Evolutionary conservation across 2,888 invertebrate genomes (phyloP).

Genomic region (Drosophila mercatorum): DNA sequence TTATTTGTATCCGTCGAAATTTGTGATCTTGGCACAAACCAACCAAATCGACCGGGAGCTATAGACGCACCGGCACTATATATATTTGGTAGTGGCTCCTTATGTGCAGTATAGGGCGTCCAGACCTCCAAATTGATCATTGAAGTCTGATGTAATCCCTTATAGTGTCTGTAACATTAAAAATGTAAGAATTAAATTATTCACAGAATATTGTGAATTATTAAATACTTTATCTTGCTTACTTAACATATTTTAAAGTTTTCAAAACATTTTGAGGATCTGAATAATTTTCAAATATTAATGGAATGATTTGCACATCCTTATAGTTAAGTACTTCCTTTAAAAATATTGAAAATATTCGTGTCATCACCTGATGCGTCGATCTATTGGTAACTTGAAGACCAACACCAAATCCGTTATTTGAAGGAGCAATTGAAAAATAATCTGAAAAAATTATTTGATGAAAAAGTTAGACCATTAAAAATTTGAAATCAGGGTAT

Average conservation of each 20-base stretch:
- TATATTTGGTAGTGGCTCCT: slow-evolving; percentile 77
- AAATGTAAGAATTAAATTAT: neutral
- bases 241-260: slow-evolving; percentile 66
- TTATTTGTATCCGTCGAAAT: slow-evolving; percentile 38
- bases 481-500: too few relatives aligned
- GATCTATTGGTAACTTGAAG: slow-evolving; percentile 86
- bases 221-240: neutral
- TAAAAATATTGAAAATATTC: slow-evolving; percentile 87
- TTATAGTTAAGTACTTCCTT: slow-evolving; percentile 85
- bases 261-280: slow-evolving; percentile 36
- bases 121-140: slow-evolving; percentile 90
- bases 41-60: slow-evolving; percentile 87
- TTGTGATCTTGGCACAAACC: slow-evolving; percentile 87
- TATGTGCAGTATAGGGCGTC: slow-evolving; percentile 84
- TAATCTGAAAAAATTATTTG: slow-evolving; percentile 19
- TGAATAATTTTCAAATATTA: slow-evolving; percentile 35
- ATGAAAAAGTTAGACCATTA: too few relatives aligned
- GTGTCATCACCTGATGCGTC: slow-evolving; percentile 86
- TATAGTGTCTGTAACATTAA: slow-evolving; percentile 37
- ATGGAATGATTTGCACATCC: slow-evolving; percentile 84
- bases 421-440: slow-evolving; percentile 5
- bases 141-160: slow-evolving; percentile 31
- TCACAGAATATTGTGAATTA: neutral
- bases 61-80: slow-evolving; percentile 85
- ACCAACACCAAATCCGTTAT: slow-evolving; percentile 55